A percentile compares a stretch with the other conserved stretches of the same genome.
These are phyloP conservation scores for Campoplex nolae DNA, from an alignment of 2,888 invertebrate species.

Conservation along the genomic window DNA sequence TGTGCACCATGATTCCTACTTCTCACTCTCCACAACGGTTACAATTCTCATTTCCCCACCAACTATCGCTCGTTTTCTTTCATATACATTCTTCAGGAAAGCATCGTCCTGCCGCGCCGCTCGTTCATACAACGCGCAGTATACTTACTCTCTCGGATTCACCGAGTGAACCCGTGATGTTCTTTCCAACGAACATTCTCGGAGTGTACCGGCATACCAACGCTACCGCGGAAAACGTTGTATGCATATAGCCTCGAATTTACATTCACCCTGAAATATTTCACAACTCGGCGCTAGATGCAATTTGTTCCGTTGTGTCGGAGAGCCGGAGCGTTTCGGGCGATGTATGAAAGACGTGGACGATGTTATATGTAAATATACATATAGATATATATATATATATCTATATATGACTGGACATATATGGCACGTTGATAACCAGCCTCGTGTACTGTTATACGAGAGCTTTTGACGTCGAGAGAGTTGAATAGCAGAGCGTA, in stretches of 20 bases:
- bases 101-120: slow-evolving; percentile 38
- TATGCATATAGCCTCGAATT: slow-evolving; percentile 71
- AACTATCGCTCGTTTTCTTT: slow-evolving; percentile 37
- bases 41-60: slow-evolving; percentile 58
- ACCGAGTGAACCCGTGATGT: slow-evolving; percentile 50
- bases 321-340: slow-evolving; percentile 45
- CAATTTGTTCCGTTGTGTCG: slow-evolving; percentile 77
- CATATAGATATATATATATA: not conserved
- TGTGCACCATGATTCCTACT: slow-evolving; percentile 57
- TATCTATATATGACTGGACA: not conserved
- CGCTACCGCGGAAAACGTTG: slow-evolving; percentile 34
- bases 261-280: slow-evolving; percentile 77
- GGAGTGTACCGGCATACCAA: slow-evolving; percentile 23
- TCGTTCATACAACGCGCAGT: slow-evolving; percentile 56
- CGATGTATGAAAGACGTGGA: slow-evolving; percentile 29
- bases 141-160: slow-evolving; percentile 61
- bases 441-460: slow-evolving; percentile 64
- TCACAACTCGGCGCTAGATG: slow-evolving; percentile 71
- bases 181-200: slow-evolving; percentile 45
- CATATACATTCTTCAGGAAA: slow-evolving; percentile 38
- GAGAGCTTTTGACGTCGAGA: slow-evolving; percentile 61
- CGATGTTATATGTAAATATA: not conserved
- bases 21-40: slow-evolving; percentile 48
- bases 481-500: slow-evolving; percentile 52
- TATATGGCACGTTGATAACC: slow-evolving; percentile 71